Conservation (phyloP, 2,113 vertebrate species). For the Sigmodon hispidus region DNA sequence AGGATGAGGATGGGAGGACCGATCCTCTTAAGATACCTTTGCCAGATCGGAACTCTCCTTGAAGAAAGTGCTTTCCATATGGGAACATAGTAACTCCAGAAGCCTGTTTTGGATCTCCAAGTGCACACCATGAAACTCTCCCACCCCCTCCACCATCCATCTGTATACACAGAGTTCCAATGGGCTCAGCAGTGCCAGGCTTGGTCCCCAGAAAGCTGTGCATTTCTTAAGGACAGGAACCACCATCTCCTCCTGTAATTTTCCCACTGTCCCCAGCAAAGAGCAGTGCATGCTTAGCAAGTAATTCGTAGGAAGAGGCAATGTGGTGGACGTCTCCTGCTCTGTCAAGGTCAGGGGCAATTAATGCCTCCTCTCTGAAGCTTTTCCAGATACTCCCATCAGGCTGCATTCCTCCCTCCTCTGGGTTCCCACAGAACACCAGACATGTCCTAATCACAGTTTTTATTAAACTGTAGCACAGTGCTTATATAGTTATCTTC, state of each 20-base stretch:
- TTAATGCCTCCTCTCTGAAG: constrained; percentile 15
- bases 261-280: constrained; percentile 5
- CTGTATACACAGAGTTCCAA: constrained; percentile 42
- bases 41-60: background rate
- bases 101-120: constrained; percentile 6
- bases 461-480: background rate
- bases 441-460: background rate
- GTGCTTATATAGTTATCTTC: background rate
- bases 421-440: background rate
- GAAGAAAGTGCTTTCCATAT: background rate
- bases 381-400: background rate
- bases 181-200: background rate
- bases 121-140: background rate
- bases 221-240: constrained; percentile 22
- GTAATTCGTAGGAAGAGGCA: background rate
- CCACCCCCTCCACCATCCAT: background rate
- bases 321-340: background rate
- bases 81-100: background rate
- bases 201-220: constrained; percentile 40
- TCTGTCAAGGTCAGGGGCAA: constrained; percentile 17
- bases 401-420: background rate
- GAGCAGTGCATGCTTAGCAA: constrained; percentile 7
- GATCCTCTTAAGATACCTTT: background rate
- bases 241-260: background rate
- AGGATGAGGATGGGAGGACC: background rate